Evolutionary conservation across 2,113 vertebrate species (phyloP).

Genomic region (Hypomesus transpacificus): DNA sequence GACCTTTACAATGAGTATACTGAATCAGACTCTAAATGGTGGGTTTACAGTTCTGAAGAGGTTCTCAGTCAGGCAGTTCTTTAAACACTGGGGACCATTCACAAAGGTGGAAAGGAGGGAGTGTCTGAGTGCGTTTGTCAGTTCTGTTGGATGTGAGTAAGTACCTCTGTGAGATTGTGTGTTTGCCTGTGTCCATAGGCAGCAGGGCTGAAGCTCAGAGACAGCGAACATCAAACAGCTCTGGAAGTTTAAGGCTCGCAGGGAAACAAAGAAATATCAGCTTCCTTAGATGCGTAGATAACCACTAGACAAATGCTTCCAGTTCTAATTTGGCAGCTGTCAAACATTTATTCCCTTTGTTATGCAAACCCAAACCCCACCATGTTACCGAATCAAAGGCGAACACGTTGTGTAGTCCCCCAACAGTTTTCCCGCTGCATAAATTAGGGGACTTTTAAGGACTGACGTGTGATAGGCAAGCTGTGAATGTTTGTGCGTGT

Average conservation of each 20-base stretch:
- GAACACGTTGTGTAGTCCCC: background rate
- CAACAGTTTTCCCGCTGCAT: constrained; percentile 8
- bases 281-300: constrained; percentile 3
- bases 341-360: constrained; percentile 38
- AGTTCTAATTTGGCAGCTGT: constrained; percentile 24
- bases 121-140: background rate
- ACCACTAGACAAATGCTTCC: background rate
- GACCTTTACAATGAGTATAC: constrained; percentile 20
- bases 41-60: constrained; percentile 23
- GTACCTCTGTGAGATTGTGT: background rate
- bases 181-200: background rate
- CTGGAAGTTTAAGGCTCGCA: background rate
- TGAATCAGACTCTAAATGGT: constrained; percentile 3
- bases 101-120: background rate
- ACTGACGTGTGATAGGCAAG: background rate
- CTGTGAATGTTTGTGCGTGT: background rate
- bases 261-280: background rate
- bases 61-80: constrained; percentile 16
- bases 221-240: background rate
- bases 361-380: constrained; percentile 12
- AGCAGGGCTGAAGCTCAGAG: background rate
- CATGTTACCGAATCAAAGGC: constrained; percentile 19
- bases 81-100: constrained; percentile 37
- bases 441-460: constrained; percentile 24
- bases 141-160: background rate